phyloP scores from a whole-genome alignment of 1,140 invertebrate genomes.

The Drosophila nigromelanica region DNA sequence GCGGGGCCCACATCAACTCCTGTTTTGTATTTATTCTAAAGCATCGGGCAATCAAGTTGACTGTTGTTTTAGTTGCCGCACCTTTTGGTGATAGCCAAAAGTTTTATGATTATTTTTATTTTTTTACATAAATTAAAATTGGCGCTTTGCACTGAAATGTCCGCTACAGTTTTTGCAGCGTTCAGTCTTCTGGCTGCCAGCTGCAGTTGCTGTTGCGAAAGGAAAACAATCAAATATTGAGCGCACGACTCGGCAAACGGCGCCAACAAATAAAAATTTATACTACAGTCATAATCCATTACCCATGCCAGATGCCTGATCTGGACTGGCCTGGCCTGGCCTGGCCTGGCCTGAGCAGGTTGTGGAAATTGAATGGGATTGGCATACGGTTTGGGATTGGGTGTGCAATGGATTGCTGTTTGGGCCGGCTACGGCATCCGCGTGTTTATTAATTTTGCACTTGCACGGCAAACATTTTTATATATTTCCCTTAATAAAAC shows the following conservation, averaged over 20 bases:
- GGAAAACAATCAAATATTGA: slow-evolving; percentile 74
- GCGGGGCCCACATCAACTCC: neutral
- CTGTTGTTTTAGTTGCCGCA: slow-evolving; percentile 51
- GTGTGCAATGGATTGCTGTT: slow-evolving; percentile 1
- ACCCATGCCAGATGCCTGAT: slow-evolving; percentile 60
- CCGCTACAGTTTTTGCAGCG: slow-evolving; percentile 40
- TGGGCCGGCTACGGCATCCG: slow-evolving; percentile 14
- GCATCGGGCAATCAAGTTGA: slow-evolving; percentile 9
- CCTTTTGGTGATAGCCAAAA: slow-evolving; percentile 43
- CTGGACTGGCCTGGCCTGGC: slow-evolving; percentile 20
- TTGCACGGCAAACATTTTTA: slow-evolving; percentile 35
- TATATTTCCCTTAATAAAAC: slow-evolving; percentile 9
- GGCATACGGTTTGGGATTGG: slow-evolving; percentile 4
- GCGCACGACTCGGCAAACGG: slow-evolving; percentile 35
- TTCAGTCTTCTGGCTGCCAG: slow-evolving; percentile 33
- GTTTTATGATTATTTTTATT: slow-evolving; percentile 8
- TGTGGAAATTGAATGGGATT: slow-evolving; percentile 25
- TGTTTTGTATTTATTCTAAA: neutral
- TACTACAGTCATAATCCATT: slow-evolving; percentile 71
- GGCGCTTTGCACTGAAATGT: slow-evolving; percentile 31
- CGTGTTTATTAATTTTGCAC: slow-evolving; percentile 67
- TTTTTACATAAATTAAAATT: slow-evolving; percentile 33
- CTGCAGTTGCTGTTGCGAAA: slow-evolving; percentile 43
- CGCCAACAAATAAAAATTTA: slow-evolving; percentile 57
- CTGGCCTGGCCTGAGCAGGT: slow-evolving; percentile 2